Conservation (phyloP, 2,113 vertebrate genomes). For the Athene cunicularia region DNA sequence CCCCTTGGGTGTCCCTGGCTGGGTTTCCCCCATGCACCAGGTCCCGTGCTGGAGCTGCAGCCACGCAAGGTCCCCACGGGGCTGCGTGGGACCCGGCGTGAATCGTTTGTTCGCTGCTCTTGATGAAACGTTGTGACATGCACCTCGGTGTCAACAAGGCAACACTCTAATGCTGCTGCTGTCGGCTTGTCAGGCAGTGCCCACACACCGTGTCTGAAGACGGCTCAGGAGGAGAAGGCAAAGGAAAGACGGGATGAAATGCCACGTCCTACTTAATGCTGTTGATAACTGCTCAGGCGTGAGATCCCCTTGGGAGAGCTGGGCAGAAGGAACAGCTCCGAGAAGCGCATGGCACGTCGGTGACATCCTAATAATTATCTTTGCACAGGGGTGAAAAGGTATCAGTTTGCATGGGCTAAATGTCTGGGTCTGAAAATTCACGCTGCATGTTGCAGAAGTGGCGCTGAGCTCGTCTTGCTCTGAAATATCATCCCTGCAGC, state of each 20-base stretch:
- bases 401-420: neutral
- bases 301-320: neutral
- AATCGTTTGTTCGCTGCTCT: neutral
- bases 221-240: neutral
- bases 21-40: neutral
- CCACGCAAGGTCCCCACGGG: rapidly evolving
- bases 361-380: rapidly evolving
- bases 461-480: neutral
- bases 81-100: neutral
- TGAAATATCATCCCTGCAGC: neutral
- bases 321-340: neutral
- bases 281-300: rapidly evolving
- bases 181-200: neutral
- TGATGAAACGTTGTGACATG: neutral
- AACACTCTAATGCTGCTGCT: neutral
- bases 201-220: neutral
- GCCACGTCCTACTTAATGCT: rapidly evolving
- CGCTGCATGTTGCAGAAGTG: rapidly evolving
- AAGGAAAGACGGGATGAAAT: neutral
- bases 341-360: rapidly evolving
- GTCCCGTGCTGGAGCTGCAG: neutral
- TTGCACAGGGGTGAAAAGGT: neutral
- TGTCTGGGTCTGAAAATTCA: neutral
- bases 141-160: neutral
- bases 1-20: neutral